Evolutionary conservation across 1,140 invertebrate species (phyloP), one percentile per base, ranked within the genome.

Genomic region (Drosophila obscura): DNA sequence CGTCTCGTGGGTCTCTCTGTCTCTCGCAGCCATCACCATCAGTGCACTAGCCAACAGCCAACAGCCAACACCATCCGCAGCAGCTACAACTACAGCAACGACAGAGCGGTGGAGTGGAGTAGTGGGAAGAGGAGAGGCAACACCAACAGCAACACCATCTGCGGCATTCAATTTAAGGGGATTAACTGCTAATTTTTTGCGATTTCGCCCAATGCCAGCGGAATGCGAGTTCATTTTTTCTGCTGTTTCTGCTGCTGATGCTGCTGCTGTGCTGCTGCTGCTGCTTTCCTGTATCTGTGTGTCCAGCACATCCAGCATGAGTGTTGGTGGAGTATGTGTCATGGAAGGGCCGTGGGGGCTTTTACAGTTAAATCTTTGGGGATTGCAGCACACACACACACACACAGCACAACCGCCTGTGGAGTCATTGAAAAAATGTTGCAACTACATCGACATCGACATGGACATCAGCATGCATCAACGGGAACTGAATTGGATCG

Each of bases 131-230:
- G 35, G 35, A 76, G 62, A n/a, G 26, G 19, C 61, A 69, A 53
- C 73, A 64, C 69, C 82, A 80, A 4, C 22, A 13, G 35, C 61
- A 69, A 84, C 85, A 80, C 77, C 85, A 90, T 80, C 82, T 87
- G 81, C 68, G 81, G 90, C 74, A 91, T 91, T 91, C 90, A 91
- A 91, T 91, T 91, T 91, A 81, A 91, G 83, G 83, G 89, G 90
- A 91, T 91, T 91, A 91, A 91, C 89, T 91, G 85, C 90, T 91
- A 91, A 91, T 91, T 91, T 91, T 89, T 90, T 85, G 78, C 88
- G 79, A 87, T 90, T 76, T 77, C 73, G 73, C 67, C 80, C 85
- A 89, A 81, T 90, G 87, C 72, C 82, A 80, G 63, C 66, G 62
- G 60, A 63, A 73, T 75, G 57, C 24, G 57, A 84, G 53, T 77